Percentiles rank a stretch among this genome's conserved stretches.
Conservation (phyloP, 2,888 invertebrate species). For the Mythimna loreyi region DNA sequence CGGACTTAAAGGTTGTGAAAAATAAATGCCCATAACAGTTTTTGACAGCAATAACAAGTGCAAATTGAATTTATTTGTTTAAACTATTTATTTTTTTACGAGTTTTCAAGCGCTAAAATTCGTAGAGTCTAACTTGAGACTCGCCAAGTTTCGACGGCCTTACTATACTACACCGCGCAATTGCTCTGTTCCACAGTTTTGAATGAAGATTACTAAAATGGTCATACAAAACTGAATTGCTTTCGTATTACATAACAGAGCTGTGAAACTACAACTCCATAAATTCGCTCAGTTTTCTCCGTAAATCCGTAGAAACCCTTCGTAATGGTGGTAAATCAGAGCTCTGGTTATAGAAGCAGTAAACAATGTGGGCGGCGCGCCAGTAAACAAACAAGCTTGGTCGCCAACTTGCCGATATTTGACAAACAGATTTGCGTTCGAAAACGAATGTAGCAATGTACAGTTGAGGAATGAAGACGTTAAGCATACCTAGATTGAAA, state of each 20-base stretch:
- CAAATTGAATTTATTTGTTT: no score
- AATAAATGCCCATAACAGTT: no score
- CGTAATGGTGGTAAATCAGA: slow-evolving; percentile 32
- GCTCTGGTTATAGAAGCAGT: slow-evolving; percentile 21
- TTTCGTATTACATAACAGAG: neutral
- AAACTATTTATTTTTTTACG: no score
- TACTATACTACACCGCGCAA: no score
- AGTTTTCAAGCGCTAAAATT: no score
- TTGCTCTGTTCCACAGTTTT: neutral
- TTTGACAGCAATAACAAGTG: no score
- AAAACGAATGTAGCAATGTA: slow-evolving; percentile 1
- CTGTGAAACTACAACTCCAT: neutral
- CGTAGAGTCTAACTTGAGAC: no score
- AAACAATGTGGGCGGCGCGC: slow-evolving; percentile 45
- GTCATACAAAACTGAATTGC: neutral
- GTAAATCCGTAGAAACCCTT: neutral
- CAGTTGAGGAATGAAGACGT: neutral
- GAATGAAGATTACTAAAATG: neutral
- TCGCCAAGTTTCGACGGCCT: no score
- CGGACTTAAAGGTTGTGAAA: no score
- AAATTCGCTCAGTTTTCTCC: neutral
- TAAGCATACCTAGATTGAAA: neutral
- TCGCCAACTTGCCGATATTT: slow-evolving; percentile 37
- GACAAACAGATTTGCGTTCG: slow-evolving; percentile 37
- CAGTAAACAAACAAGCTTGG: slow-evolving; percentile 44